These are phyloP conservation scores for Peromyscus melanophrys DNA, from an alignment of 2,797 vertebrate genomes.

Conservation along the genomic window DNA sequence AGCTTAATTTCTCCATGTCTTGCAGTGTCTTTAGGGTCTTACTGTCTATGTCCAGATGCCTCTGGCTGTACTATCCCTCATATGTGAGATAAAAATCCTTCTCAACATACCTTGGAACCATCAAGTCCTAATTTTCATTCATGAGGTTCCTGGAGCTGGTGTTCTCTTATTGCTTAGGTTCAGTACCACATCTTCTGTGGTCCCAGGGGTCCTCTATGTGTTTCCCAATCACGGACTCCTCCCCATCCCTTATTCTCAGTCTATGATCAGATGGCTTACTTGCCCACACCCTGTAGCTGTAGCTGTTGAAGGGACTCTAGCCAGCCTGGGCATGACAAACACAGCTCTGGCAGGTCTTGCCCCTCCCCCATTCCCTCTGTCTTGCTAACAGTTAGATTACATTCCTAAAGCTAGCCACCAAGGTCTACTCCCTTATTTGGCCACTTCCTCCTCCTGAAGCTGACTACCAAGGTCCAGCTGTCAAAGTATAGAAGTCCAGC, in stretches of 20 bases:
- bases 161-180: neutral
- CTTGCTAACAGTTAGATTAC: no score
- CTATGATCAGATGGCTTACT: neutral
- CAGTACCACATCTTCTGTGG: neutral
- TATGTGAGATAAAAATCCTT: neutral
- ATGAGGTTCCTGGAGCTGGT: neutral
- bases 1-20: no score
- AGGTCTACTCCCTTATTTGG: no score
- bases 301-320: neutral
- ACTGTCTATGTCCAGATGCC: no score
- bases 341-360: no score
- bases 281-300: neutral
- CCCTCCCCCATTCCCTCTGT: no score
- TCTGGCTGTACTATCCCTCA: neutral
- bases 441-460: no score
- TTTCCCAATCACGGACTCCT: neutral
- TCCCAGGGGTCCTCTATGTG: neutral
- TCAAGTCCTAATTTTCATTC: neutral
- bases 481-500: no score
- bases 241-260: neutral
- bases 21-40: no score
- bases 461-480: no score
- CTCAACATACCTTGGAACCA: neutral
- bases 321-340: no score
- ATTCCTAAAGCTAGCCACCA: no score